Conservation (phyloP, 2,797 vertebrate species). For the Numenius phaeopus region DNA sequence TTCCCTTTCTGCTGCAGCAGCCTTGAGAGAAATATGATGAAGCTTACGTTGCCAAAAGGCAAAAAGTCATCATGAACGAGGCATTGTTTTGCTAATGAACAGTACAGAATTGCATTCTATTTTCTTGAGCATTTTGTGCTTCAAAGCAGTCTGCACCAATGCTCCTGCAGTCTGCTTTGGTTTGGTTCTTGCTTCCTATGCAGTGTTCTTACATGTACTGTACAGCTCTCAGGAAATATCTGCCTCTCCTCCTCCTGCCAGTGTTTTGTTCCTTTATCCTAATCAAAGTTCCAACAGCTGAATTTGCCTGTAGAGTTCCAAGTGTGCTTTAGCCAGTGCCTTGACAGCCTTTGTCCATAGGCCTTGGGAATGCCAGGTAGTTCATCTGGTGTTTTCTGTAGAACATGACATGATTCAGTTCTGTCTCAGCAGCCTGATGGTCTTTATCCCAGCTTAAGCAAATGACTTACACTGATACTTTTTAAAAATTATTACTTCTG, state of each 20-base stretch:
- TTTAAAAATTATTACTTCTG: rapidly evolving
- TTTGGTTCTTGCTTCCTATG: constrained; percentile 17
- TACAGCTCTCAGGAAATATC: background rate
- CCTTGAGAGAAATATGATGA: background rate
- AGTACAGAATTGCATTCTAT: background rate
- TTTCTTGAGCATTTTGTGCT: background rate
- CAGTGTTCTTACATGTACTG: background rate
- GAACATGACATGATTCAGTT: background rate
- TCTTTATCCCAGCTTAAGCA: background rate
- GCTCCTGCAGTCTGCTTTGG: background rate
- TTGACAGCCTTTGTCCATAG: background rate
- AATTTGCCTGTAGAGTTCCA: background rate
- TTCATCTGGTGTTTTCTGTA: background rate
- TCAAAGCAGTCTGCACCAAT: background rate
- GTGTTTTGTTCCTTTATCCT: constrained; percentile 5
- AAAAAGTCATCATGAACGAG: rapidly evolving
- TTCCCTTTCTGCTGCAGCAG: background rate
- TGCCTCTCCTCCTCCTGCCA: constrained; percentile 19
- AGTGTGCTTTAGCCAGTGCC: background rate
- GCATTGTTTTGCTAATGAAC: background rate
- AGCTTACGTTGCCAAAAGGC: background rate
- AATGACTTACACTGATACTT: rapidly evolving
- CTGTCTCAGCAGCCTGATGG: background rate
- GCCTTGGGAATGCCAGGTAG: background rate
- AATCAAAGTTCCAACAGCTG: background rate